phyloP scores from a whole-genome alignment of 1,140 invertebrate genomes.

The Charaxes varanes region DNA sequence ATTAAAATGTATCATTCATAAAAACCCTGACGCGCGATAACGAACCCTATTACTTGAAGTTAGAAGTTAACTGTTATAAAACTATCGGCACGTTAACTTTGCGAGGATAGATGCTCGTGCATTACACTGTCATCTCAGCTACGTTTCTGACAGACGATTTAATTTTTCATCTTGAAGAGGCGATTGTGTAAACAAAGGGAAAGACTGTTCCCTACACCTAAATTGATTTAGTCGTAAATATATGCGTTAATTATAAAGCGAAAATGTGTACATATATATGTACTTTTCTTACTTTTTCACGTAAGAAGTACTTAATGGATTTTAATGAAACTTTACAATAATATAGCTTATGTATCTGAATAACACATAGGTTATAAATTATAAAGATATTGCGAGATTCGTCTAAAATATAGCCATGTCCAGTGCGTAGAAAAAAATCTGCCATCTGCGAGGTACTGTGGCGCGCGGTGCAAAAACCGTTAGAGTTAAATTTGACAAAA shows the following conservation, averaged over 20 bases:
- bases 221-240: constrained; percentile 6
- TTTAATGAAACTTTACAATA: too few relatives aligned
- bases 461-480: too few relatives aligned
- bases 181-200: constrained; percentile 45
- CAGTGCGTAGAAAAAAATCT: too few relatives aligned
- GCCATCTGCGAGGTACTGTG: too few relatives aligned
- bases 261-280: constrained; percentile 4
- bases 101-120: constrained; percentile 33
- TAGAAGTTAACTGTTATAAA: not conserved
- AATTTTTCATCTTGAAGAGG: constrained; percentile 63
- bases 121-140: constrained; percentile 54
- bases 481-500: too few relatives aligned
- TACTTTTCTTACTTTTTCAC: constrained; percentile 1
- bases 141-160: constrained; percentile 48
- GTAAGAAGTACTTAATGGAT: too few relatives aligned
- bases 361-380: too few relatives aligned
- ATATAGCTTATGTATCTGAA: too few relatives aligned
- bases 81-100: constrained; percentile 9
- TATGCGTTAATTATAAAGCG: too few relatives aligned
- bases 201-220: constrained; percentile 8
- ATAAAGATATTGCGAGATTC: too few relatives aligned
- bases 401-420: too few relatives aligned
- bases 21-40: constrained; percentile 9
- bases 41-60: constrained; percentile 11
- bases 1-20: constrained; percentile 15